Percentiles rank a stretch among this genome's conserved stretches.
Conservation (phyloP, 2,113 vertebrate genomes). For the Ophiodon elongatus region DNA sequence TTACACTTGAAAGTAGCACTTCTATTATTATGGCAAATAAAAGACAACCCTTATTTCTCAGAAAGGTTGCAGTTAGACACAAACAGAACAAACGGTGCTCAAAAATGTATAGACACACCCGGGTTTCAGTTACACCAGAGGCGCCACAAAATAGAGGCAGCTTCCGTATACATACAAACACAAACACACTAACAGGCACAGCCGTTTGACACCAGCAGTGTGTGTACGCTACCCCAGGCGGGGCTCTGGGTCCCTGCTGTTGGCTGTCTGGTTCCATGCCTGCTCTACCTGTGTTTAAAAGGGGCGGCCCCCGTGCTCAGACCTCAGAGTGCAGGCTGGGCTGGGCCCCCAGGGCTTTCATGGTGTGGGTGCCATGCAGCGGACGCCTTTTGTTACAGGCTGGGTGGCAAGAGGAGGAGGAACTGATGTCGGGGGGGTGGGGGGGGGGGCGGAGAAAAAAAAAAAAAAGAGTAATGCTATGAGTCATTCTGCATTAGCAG, state of each 20-base stretch:
- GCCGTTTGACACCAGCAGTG: constrained; percentile 77
- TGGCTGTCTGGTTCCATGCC: constrained; percentile 79
- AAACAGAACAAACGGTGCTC: background rate
- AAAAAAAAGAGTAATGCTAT: constrained; percentile 97
- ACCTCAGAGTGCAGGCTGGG: constrained; percentile 64
- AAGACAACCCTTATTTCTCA: background rate
- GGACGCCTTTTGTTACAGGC: constrained; percentile 85
- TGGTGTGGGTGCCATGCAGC: constrained; percentile 88
- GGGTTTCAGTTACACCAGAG: constrained; percentile 9
- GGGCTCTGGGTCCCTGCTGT: constrained; percentile 79
- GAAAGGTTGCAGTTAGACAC: background rate
- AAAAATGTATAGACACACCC: background rate
- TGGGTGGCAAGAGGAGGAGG: constrained; percentile 77
- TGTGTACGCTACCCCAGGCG: constrained; percentile 61
- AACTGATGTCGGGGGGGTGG: constrained; percentile 37
- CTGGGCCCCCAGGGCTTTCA: constrained; percentile 76
- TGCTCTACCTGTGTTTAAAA: constrained; percentile 84
- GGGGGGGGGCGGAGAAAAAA: constrained; percentile 37
- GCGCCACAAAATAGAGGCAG: constrained; percentile 12
- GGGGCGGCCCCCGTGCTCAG: constrained; percentile 67
- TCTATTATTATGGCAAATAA: background rate
- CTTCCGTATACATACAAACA: constrained; percentile 36
- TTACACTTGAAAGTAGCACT: background rate
- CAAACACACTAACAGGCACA: constrained; percentile 51
- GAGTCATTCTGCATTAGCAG: constrained; percentile 98